Evolutionary conservation across 2,888 invertebrate species (phyloP), one percentile per base, ranked within the genome.

Genomic region (Neuroscelio doddi): DNA sequence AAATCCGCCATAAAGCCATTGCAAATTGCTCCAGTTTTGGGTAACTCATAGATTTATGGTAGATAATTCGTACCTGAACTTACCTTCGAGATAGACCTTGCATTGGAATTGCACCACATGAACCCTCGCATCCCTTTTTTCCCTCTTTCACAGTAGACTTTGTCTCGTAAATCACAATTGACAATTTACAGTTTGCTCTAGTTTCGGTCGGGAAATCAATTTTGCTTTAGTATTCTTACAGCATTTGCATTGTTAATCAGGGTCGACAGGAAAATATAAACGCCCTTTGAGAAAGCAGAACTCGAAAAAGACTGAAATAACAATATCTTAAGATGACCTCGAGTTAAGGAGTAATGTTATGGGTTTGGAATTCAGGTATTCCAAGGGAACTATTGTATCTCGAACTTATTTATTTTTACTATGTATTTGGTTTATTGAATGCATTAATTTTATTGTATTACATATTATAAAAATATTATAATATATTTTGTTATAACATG

Each of bases 21-120:
- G 39, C 51, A 59, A 65, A 65, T 45, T 64, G 59, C 55, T 59
- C 65, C 39, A 65, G 56, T 61, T 61, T 65, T 65, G 51, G 59
- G 59, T 42, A 59, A 59, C 56, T n/a, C 15, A 8, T 36, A 41
- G 3, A 55, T 65, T 65, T 65, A 65, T 59, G 59, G 21, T 27
- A 14, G 34, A 26, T 51, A 45, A 26, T 1, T 10, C 26, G 44
- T 64, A 64, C 64, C 65, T 59, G 59, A 24, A 4, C 15, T 12
- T 14, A 34, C 50, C 45, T 46, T 47, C 55, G 3, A 9, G 15
- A 9, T 12, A 14, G 29, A 29, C 8, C 12, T 3, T 39, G 58
- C 49, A 15, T 52, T 5, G 12, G 56, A 52, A 65, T 65, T 65
- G 56, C 65, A 56, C 15, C 58, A 55, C 46, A 5, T 45, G n/a